Base-by-base conservation (phyloP, 2,797 vertebrate genomes). In the Glossophaga mutica region DNA sequence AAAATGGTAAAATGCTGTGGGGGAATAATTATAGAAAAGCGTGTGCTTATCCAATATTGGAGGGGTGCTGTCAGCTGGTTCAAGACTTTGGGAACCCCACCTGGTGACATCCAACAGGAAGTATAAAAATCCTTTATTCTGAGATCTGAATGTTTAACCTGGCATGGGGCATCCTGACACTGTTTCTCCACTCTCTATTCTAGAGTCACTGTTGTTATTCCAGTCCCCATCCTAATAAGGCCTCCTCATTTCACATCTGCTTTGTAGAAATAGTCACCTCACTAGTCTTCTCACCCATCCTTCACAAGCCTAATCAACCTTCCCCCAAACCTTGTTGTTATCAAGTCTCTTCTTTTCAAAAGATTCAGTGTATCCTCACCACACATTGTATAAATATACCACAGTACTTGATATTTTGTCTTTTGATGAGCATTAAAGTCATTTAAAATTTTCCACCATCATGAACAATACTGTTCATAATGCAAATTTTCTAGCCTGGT, bases 1-100 rank as follows among this genome's bases (percentile, higher is more conserved):
- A 88, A 95, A 87, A 82, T 95, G 91, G 95, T 71, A 91, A 96
- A 83, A 83, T 14, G 19, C 32, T 48, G 8, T 19, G 46, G 15
- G 1, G 22, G 37, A 39, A 65, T 24, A 48, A 62, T 62, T 71
- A 65, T 24, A 78, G 62, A 39, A 65, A 84, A 48, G 39, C 62
- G 4, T 55, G 42, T 57, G 67, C 39, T 70, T 82, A 32, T 37
- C 29, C 21, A 39, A 55, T 48, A 7, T 18, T 1, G 3, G 46
- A 26, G 52, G 9, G 32, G 3, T 1, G 24, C 44, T n/a, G 22
- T 39, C 62, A n/a, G 55, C 44, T 19, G 9, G 37, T 18, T 59
- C 50, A 44, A 65, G 70, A 55, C 22, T 32, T n/a, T 34, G 76
- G 26, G 48, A 83, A 77, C 21, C 32, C 59, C 34, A 82, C 50